Evolutionary conservation across 2,888 invertebrate species (phyloP).

Genomic region (Andrena haemorrhoa): DNA sequence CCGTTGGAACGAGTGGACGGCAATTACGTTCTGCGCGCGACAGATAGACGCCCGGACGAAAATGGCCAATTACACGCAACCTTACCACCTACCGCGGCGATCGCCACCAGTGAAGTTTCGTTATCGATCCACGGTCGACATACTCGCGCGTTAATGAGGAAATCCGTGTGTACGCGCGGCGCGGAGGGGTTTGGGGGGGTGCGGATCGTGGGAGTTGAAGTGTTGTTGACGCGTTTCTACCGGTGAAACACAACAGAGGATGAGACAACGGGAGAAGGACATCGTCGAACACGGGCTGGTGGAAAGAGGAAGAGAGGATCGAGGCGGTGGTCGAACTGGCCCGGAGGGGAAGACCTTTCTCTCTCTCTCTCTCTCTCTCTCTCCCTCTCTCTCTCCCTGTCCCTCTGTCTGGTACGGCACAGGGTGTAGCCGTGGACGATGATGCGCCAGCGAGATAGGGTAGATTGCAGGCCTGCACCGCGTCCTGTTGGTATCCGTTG

Average conservation of each 20-base stretch:
- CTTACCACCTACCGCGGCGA: conserved; percentile 61
- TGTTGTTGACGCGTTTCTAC: conserved; percentile 63
- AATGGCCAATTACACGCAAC: conserved; percentile 68
- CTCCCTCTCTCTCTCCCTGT: not conserved
- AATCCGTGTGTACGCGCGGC: conserved; percentile 52
- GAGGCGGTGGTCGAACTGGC: conserved; percentile 49
- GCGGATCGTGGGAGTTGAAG: conserved; percentile 60
- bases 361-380: not conserved
- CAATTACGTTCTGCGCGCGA: conserved; percentile 58
- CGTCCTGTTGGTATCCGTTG: conserved; percentile 70
- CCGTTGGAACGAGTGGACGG: conserved; percentile 22
- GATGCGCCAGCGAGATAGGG: conserved; percentile 80
- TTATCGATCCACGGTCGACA: conserved; percentile 62
- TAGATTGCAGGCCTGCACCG: conserved; percentile 78
- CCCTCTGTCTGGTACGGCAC: conserved; percentile 49
- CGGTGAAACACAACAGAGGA: conserved; percentile 47
- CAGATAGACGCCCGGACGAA: conserved; percentile 53
- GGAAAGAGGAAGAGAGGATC: conserved; percentile 81
- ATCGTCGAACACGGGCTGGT: conserved; percentile 53
- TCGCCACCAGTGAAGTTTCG: conserved; percentile 58
- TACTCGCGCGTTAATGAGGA: conserved; percentile 67
- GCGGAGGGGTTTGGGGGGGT: conserved; percentile 20
- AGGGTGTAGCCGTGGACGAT: conserved; percentile 79
- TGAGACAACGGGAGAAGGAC: conserved; percentile 39
- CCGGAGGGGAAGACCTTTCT: conserved; percentile 51